Conservation (phyloP, 1,140 invertebrate genomes). For the Temnothorax nylanderi region DNA sequence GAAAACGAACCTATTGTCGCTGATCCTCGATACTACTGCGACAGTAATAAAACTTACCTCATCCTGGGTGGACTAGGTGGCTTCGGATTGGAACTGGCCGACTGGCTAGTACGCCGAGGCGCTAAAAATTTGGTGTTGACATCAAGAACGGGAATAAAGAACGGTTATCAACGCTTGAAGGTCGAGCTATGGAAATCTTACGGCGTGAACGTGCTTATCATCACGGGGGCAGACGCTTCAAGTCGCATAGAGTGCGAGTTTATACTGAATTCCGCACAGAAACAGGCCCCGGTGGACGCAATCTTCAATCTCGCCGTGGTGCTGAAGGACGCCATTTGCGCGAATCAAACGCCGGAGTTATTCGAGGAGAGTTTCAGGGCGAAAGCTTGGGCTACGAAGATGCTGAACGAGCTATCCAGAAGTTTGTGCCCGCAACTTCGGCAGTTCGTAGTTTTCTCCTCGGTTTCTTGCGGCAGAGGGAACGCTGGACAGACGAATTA, state of each 20-base stretch:
- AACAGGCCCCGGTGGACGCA: conserved; percentile 89
- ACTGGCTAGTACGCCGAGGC: conserved; percentile 91
- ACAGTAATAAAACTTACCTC: conserved; percentile 83
- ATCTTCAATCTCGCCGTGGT: conserved; percentile 93
- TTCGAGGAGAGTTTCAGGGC: conserved; percentile 84
- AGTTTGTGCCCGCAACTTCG: conserved; percentile 85
- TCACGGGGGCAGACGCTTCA: conserved; percentile 84
- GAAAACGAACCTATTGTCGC: conserved; percentile 78
- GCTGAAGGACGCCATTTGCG: conserved; percentile 85
- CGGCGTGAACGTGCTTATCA: conserved; percentile 85
- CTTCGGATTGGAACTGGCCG: conserved; percentile 92
- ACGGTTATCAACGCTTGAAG: conserved; percentile 89
- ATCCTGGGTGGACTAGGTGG: conserved; percentile 91
- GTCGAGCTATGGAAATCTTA: conserved; percentile 86
- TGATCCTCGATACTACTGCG: conserved; percentile 86
- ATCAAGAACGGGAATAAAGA: conserved; percentile 89
- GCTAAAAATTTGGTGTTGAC: conserved; percentile 90
- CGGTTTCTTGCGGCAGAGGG: conserved; percentile 91
- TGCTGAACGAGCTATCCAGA: conserved; percentile 85
- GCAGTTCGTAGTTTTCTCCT: conserved; percentile 91
- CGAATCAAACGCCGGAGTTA: conserved; percentile 85
- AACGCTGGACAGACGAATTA: conserved; percentile 93
- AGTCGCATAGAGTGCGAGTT: conserved; percentile 84
- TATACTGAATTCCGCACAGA: conserved; percentile 87
- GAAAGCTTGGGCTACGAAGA: conserved; percentile 85